These are phyloP conservation scores for Gibbula magus DNA, from an alignment of 2,888 invertebrate genomes.

Conservation along the genomic window DNA sequence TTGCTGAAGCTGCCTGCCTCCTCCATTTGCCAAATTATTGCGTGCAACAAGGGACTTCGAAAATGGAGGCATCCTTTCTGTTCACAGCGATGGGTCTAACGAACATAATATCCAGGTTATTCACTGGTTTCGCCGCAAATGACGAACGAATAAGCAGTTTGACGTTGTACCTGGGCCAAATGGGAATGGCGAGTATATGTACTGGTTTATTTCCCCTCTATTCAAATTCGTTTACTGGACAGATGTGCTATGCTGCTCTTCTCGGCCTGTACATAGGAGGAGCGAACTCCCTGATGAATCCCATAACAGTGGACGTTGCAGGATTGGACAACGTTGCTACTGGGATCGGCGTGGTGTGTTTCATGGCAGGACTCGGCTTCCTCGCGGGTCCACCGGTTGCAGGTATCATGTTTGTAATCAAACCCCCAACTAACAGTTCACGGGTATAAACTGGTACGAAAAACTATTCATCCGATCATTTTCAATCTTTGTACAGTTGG, in stretches of 20 bases:
- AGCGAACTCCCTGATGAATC: background rate
- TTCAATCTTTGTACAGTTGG: background rate
- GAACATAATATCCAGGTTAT: background rate
- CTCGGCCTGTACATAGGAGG: slow-evolving; percentile 2
- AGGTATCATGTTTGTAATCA: background rate
- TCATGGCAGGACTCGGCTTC: slow-evolving; percentile 8
- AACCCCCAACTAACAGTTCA: background rate
- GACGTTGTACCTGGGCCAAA: background rate
- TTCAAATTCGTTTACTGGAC: background rate
- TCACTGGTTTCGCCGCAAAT: slow-evolving; percentile 9
- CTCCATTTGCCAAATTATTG: slow-evolving; percentile 3
- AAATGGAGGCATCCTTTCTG: slow-evolving; percentile 4
- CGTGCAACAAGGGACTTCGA: background rate
- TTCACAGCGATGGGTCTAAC: background rate
- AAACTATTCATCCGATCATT: background rate
- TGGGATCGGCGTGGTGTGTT: background rate
- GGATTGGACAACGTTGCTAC: background rate
- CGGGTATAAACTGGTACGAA: background rate
- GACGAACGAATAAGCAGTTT: slow-evolving; percentile 9
- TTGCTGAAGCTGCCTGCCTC: background rate
- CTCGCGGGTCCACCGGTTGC: slow-evolving; percentile 4
- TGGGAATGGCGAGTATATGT: background rate
- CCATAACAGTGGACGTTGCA: background rate
- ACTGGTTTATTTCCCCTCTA: background rate
- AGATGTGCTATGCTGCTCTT: background rate